phyloP scores from a whole-genome alignment of 2,797 vertebrate species.

The Hipposideros larvatus region DNA sequence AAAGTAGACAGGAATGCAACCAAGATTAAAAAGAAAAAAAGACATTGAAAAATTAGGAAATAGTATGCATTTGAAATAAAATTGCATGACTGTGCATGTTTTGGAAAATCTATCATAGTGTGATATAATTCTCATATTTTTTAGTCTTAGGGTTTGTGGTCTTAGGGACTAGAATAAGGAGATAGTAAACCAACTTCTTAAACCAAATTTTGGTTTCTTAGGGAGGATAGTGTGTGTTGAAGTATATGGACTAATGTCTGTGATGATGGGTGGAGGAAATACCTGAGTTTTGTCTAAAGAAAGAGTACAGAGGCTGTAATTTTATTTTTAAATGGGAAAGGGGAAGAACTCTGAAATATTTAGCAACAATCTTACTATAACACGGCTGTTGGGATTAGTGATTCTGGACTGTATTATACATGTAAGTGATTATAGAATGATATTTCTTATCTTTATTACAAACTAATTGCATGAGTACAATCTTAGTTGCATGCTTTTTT shows the following conservation, averaged over 20 bases:
- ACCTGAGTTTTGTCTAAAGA: slow-evolving; percentile 25
- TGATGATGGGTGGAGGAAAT: slow-evolving; percentile 14
- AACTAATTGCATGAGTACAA: background rate
- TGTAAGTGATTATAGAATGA: background rate
- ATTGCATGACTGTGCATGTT: background rate
- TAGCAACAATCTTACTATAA: background rate
- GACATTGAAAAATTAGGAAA: background rate
- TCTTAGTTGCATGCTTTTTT: background rate
- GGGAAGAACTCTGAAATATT: background rate
- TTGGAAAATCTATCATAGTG: background rate
- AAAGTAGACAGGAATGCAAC: background rate
- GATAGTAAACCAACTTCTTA: background rate
- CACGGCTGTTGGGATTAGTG: background rate
- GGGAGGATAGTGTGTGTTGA: background rate
- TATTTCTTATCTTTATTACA: background rate
- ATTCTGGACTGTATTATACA: background rate
- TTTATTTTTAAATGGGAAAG: slow-evolving; percentile 38
- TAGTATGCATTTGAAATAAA: background rate
- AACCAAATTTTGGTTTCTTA: background rate
- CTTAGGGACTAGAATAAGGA: background rate
- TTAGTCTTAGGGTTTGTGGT: background rate
- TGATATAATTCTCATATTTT: background rate
- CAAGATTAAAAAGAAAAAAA: background rate
- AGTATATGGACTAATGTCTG: background rate
- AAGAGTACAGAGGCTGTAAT: background rate